Evolutionary conservation across 1,140 invertebrate genomes (phyloP).

Genomic region (Drosophila triauraria): DNA sequence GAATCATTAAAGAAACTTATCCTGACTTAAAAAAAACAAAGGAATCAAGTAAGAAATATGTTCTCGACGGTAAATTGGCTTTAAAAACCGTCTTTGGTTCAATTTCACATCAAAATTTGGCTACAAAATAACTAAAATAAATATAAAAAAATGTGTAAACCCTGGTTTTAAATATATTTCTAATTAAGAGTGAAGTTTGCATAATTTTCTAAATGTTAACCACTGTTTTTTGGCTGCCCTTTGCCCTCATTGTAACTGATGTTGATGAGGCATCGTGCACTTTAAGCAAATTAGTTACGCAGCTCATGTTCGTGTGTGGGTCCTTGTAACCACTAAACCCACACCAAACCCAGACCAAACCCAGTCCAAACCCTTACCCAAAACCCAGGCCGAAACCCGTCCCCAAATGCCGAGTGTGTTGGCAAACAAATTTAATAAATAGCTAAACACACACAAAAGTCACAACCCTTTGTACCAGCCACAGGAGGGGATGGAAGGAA

Average conservation of each 20-base stretch:
- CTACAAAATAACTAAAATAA: neutral
- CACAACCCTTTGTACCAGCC: slow-evolving; percentile 71
- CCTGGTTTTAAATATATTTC: neutral
- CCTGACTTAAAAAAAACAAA: neutral
- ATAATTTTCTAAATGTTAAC: neutral
- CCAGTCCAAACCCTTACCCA: neutral
- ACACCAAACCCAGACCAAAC: too few relatives aligned
- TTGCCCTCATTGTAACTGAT: slow-evolving; percentile 34
- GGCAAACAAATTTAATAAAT: slow-evolving; percentile 83
- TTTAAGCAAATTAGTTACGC: slow-evolving; percentile 83
- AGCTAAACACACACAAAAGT: slow-evolving; percentile 77
- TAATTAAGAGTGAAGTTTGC: neutral
- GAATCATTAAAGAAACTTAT: too few relatives aligned
- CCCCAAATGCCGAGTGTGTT: slow-evolving; percentile 26
- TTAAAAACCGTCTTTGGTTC: neutral
- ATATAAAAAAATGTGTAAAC: neutral
- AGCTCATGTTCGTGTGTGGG: slow-evolving; percentile 71
- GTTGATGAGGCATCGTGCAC: slow-evolving; percentile 76
- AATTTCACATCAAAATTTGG: too few relatives aligned
- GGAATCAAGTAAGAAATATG: too few relatives aligned
- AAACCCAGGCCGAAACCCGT: neutral
- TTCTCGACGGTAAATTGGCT: neutral
- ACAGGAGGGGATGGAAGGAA: neutral
- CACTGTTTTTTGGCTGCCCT: slow-evolving; percentile 36
- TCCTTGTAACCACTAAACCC: slow-evolving; percentile 27